Evolutionary conservation across 2,888 invertebrate species (phyloP).

Genomic region (Ectemnius continuus): DNA sequence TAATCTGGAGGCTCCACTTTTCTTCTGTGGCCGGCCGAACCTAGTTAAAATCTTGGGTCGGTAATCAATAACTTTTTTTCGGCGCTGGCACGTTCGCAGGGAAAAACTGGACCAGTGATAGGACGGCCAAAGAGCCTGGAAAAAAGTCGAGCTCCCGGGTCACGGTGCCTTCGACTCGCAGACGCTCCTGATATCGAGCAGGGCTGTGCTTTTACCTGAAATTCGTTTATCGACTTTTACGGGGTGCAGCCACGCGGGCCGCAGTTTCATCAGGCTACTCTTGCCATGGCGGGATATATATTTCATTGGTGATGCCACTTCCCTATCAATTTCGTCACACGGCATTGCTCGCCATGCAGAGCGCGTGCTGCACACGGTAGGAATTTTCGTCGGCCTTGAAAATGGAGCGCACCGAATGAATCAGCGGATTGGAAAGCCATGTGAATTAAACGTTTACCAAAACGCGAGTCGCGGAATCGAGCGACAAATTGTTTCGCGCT

Average conservation of each 20-base stretch:
- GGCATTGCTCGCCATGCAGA: neutral
- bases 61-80: constrained; percentile 37
- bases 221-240: constrained; percentile 50
- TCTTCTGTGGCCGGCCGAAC: constrained; percentile 6
- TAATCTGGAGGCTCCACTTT: neutral
- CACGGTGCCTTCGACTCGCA: constrained; percentile 38
- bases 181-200: constrained; percentile 40
- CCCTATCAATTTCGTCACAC: constrained; percentile 17
- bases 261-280: constrained; percentile 45
- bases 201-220: constrained; percentile 46
- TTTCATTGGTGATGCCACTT: constrained; percentile 2
- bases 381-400: constrained; percentile 16
- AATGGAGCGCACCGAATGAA: neutral
- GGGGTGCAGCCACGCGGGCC: constrained; percentile 31
- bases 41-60: constrained; percentile 21
- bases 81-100: neutral
- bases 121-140: constrained; percentile 17
- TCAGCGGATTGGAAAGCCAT: neutral
- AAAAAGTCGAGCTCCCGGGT: constrained; percentile 18
- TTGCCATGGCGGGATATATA: constrained; percentile 22
- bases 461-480: neutral
- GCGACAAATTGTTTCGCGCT: too few species aligned
- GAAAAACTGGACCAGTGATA: constrained; percentile 39
- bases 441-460: constrained; percentile 2
- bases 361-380: neutral